Evolutionary conservation across 1,140 invertebrate genomes (phyloP).

Genomic region (Forficula auricularia): DNA sequence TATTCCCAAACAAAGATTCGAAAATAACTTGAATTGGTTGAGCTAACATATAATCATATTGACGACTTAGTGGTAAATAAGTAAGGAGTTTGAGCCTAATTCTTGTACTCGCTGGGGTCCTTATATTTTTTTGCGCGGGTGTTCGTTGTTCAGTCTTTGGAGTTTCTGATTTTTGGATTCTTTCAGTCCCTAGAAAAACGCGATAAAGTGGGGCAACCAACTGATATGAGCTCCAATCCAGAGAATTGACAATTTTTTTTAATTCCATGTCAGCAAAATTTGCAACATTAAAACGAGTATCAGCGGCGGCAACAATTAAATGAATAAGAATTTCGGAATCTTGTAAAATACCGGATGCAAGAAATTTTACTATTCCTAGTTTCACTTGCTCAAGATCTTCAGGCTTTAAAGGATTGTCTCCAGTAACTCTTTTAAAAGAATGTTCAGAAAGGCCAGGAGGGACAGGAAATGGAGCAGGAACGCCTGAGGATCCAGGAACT

Average conservation of each 20-base stretch:
- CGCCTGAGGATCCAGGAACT: conserved; percentile 7
- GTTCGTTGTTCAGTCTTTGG: conserved; percentile 28
- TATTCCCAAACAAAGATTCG: conserved; percentile 66
- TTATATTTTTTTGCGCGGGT: conserved; percentile 40
- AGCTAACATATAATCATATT: too few relatives aligned
- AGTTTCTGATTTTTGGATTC: conserved; percentile 25
- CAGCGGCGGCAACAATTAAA: conserved; percentile 66
- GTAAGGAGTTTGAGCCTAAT: conserved; percentile 71
- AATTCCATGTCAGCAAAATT: conserved; percentile 58
- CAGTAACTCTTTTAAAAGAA: conserved; percentile 60
- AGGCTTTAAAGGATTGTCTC: conserved; percentile 53
- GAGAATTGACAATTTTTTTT: conserved; percentile 48
- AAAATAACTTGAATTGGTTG: conserved; percentile 50
- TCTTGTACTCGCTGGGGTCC: conserved; percentile 56
- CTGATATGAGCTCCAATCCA: conserved; percentile 54
- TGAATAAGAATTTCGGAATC: conserved; percentile 57
- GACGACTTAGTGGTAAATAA: conserved; percentile 32
- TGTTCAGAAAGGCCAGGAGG: conserved; percentile 65
- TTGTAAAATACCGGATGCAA: conserved; percentile 55
- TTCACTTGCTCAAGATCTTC: conserved; percentile 72
- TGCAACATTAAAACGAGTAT: conserved; percentile 66
- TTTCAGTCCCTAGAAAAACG: conserved; percentile 51
- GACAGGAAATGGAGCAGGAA: conserved; percentile 28
- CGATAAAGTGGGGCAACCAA: conserved; percentile 55
- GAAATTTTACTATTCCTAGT: conserved; percentile 63